A percentile compares a stretch with the other conserved stretches of the same genome.
Evolutionary conservation across 2,797 vertebrate species (phyloP).

Genomic region (Bothrops alternatus): DNA sequence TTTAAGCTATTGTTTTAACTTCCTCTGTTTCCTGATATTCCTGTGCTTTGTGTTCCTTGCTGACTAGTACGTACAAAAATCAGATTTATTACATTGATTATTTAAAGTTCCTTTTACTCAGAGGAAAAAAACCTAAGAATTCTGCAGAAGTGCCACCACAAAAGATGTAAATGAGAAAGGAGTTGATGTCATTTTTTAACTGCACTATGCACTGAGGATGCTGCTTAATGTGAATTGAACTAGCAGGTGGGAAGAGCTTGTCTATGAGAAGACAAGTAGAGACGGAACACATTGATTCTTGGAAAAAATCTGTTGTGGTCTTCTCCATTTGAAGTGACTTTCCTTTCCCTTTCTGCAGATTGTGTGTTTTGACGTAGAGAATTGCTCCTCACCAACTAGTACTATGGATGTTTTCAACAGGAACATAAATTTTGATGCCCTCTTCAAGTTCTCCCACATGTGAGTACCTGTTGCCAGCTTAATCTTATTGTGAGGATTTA

Average conservation of each 20-base stretch:
- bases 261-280: background rate
- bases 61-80: background rate
- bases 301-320: too few species aligned
- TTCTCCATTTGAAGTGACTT: accelerated
- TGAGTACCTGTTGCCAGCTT: constrained; percentile 40
- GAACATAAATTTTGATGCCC: constrained; percentile 75
- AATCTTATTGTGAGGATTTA: background rate
- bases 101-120: background rate
- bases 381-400: constrained; percentile 37
- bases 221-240: background rate
- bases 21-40: background rate
- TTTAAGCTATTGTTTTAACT: background rate
- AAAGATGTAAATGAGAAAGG: background rate
- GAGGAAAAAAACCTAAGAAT: background rate
- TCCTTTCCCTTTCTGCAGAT: constrained; percentile 62
- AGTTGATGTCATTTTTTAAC: background rate
- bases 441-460: constrained; percentile 81
- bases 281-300: background rate
- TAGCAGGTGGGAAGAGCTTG: background rate
- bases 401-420: constrained; percentile 76
- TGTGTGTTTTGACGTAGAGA: constrained; percentile 58
- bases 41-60: background rate
- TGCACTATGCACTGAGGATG: background rate
- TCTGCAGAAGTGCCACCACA: background rate
- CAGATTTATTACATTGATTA: background rate